phyloP scores from a whole-genome alignment of 2,113 vertebrate species.

The Hippocampus comes region DNA sequence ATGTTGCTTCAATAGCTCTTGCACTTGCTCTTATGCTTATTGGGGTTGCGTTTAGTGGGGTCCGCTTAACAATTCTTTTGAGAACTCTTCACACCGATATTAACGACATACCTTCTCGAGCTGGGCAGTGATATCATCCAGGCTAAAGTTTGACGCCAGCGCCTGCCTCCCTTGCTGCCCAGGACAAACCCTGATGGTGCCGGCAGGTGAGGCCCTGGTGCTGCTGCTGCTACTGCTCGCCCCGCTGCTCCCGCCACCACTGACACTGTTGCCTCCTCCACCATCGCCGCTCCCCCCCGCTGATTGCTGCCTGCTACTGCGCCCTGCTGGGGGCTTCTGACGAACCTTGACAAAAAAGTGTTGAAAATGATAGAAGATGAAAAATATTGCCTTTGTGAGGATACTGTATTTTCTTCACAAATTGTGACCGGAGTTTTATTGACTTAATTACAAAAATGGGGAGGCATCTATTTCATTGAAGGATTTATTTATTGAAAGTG shows the following conservation, averaged over 20 bases:
- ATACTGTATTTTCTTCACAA: neutral
- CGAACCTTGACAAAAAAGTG: constrained; percentile 47
- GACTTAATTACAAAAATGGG: too few relatives aligned
- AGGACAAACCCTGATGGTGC: constrained; percentile 56
- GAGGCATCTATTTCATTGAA: too few relatives aligned
- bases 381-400: neutral
- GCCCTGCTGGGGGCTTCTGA: constrained; percentile 80
- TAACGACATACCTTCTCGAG: constrained; percentile 77
- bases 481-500: too few relatives aligned
- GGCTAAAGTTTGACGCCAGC: constrained; percentile 85
- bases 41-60: too few relatives aligned
- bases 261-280: constrained; percentile 56
- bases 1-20: neutral
- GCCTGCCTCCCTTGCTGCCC: constrained; percentile 59
- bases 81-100: too few relatives aligned
- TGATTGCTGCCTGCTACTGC: constrained; percentile 66
- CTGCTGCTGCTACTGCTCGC: constrained; percentile 73
- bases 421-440: neutral
- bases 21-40: too few relatives aligned
- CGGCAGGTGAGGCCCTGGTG: constrained; percentile 78
- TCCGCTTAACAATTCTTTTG: too few relatives aligned
- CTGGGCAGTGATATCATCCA: constrained; percentile 97
- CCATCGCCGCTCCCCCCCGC: constrained; percentile 65
- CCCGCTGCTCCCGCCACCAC: constrained; percentile 62
- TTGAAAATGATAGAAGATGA: neutral